Base-by-base conservation (phyloP, 1,140 invertebrate species). In the Popillia japonica region DNA sequence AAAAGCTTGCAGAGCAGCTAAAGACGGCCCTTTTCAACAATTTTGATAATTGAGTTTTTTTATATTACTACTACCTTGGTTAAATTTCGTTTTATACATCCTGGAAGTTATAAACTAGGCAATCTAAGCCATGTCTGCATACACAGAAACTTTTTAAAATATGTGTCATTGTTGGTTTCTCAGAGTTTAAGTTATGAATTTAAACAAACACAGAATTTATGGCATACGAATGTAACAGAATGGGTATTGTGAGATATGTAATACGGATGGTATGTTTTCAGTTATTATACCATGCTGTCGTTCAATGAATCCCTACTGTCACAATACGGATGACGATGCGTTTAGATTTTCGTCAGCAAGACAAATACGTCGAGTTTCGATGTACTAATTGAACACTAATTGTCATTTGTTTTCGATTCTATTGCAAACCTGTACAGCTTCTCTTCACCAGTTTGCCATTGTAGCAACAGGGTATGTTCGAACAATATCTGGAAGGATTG, bases 381-480 rank as follows among this genome's bases (percentile, higher is more conserved):
- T 68, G 27, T 68, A 68, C 22, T 11, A 22, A 68, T 68, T 27
- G 61, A 68, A 68, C 61, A 68, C 61, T 68, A 68, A 14, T 34
- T 68, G 61, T 68, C 61, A 68, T 27, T 68, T 7, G 22, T 68
- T 68, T 68, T 20, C 14, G 27, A 27, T 68, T 68, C 61, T 68
- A 68, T 8, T 34, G 61, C 61, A 68, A 68, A 68, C 61, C 61
- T 68, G 61, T 11, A 34, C 61, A 68, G 27, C 61, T 68, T 68
- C 61, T 68, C 27, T 68, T 68, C 61, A 68, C 61, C 17, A 68
- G 22, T 68, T 23, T 68, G 27, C 61, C 61, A 8, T 68, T 23
- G 61, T 68, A 9, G 27, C 61, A 68, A 14, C 61, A 68, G 9
- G 61, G 61, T 68, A 68, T 34, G 14, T 27, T 68, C 61, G 22